phyloP scores from a whole-genome alignment of 2,113 vertebrate species.

The Ageneiosus marmoratus region DNA sequence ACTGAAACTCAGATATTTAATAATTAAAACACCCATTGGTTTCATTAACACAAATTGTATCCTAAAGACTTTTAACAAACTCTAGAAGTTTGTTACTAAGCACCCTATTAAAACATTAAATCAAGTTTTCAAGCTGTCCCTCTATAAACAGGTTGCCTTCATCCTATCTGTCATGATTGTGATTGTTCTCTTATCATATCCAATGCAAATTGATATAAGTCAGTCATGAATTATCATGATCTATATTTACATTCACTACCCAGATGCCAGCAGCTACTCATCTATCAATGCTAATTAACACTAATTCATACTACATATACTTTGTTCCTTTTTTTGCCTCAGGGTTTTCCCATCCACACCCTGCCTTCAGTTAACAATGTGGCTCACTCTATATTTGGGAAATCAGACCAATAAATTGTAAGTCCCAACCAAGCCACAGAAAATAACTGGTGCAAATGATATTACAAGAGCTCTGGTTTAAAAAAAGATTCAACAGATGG shows the following conservation, averaged over 20 bases:
- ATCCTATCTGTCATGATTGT: neutral
- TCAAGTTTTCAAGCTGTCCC: too few relatives aligned
- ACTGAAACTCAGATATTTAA: too few relatives aligned
- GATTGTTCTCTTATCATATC: neutral
- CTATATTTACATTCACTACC: neutral
- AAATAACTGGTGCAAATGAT: too few relatives aligned
- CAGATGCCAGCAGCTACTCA: neutral
- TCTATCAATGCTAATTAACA: too few relatives aligned
- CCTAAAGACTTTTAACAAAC: neutral
- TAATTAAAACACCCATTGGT: too few relatives aligned
- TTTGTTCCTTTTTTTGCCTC: neutral
- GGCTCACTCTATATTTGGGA: neutral
- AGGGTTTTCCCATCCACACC: neutral
- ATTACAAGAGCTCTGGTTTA: too few relatives aligned
- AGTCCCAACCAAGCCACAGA: neutral
- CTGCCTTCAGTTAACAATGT: neutral
- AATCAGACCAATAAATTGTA: neutral
- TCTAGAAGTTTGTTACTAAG: too few relatives aligned
- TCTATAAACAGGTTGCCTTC: neutral
- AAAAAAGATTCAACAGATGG: too few relatives aligned
- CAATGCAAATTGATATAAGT: neutral
- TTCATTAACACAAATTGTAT: neutral
- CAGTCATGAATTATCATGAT: neutral
- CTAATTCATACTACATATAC: neutral
- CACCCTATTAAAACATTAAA: neutral